These are phyloP conservation scores for Melanotaenia trifasciata DNA, from an alignment of 2,797 vertebrate genomes.

Conservation along the genomic window DNA sequence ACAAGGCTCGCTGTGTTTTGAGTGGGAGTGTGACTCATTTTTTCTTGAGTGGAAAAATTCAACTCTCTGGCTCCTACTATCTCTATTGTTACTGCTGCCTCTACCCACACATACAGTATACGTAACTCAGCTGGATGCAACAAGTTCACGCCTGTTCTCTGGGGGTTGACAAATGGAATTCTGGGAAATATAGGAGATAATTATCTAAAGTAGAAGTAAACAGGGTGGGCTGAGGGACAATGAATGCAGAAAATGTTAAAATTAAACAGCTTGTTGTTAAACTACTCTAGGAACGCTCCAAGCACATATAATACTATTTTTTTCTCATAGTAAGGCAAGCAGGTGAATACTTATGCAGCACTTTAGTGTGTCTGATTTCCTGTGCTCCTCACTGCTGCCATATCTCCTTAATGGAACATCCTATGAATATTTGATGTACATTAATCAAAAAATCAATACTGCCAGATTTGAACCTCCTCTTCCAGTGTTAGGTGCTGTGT, in stretches of 20 bases:
- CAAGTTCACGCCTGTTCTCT: slow-evolving; percentile 72
- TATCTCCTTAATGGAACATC: slow-evolving; percentile 51
- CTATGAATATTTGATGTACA: slow-evolving; percentile 69
- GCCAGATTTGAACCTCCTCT: slow-evolving; percentile 27
- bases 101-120: slow-evolving; percentile 78
- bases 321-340: slow-evolving; percentile 17
- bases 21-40: slow-evolving; percentile 81
- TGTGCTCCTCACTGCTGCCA: slow-evolving; percentile 28
- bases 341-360: slow-evolving; percentile 37
- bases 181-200: slow-evolving; percentile 66
- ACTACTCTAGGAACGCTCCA: slow-evolving; percentile 40
- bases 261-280: slow-evolving; percentile 18
- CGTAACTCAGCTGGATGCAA: slow-evolving; percentile 75
- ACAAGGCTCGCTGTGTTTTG: slow-evolving; percentile 73
- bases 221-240: slow-evolving; percentile 34
- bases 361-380: slow-evolving; percentile 47
- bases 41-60: slow-evolving; percentile 78
- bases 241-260: slow-evolving; percentile 31
- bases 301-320: slow-evolving; percentile 9
- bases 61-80: slow-evolving; percentile 76
- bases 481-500: slow-evolving; percentile 20
- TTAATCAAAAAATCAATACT: slow-evolving; percentile 64
- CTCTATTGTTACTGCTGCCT: slow-evolving; percentile 76
- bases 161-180: slow-evolving; percentile 61
- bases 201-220: slow-evolving; percentile 54